These are phyloP conservation scores for Oxycera nigricornis DNA, from an alignment of 2,888 invertebrate genomes.

Conservation along the genomic window DNA sequence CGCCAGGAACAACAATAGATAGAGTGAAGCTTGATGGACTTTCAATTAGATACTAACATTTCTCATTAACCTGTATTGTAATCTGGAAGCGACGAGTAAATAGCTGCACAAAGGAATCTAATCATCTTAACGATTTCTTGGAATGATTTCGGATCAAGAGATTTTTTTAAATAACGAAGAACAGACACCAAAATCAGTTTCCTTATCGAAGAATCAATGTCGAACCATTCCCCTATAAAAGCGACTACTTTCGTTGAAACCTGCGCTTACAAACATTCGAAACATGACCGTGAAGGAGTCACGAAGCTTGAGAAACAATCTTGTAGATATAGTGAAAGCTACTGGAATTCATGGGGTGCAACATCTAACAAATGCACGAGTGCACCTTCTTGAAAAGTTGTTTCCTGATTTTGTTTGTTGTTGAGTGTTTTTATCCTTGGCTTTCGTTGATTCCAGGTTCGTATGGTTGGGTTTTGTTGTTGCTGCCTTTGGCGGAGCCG, in stretches of 20 bases:
- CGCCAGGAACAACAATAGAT: neutral
- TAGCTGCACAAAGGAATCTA: too few relatives aligned
- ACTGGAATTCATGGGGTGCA: neutral
- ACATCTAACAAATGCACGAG: neutral
- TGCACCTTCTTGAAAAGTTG: neutral
- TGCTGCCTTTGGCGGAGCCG: conserved; percentile 51
- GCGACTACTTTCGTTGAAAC: too few relatives aligned
- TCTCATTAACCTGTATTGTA: conserved; percentile 22
- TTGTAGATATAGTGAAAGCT: neutral
- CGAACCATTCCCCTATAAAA: neutral
- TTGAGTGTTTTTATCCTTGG: neutral
- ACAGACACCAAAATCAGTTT: too few relatives aligned
- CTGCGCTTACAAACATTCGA: neutral
- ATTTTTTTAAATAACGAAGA: too few relatives aligned
- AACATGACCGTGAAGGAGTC: neutral
- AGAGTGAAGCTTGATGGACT: neutral
- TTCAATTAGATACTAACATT: conserved; percentile 34
- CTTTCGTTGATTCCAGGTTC: conserved; percentile 48
- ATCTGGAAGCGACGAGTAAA: too few relatives aligned
- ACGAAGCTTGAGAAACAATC: neutral
- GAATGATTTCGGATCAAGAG: too few relatives aligned
- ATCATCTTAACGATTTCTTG: too few relatives aligned
- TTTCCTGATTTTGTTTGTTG: neutral
- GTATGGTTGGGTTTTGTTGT: conserved; percentile 54
- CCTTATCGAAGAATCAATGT: too few relatives aligned